A percentile compares a stretch with the other conserved stretches of the same genome.
These are phyloP conservation scores for Isurus oxyrinchus DNA, from an alignment of 2,113 vertebrate genomes.

Conservation along the genomic window DNA sequence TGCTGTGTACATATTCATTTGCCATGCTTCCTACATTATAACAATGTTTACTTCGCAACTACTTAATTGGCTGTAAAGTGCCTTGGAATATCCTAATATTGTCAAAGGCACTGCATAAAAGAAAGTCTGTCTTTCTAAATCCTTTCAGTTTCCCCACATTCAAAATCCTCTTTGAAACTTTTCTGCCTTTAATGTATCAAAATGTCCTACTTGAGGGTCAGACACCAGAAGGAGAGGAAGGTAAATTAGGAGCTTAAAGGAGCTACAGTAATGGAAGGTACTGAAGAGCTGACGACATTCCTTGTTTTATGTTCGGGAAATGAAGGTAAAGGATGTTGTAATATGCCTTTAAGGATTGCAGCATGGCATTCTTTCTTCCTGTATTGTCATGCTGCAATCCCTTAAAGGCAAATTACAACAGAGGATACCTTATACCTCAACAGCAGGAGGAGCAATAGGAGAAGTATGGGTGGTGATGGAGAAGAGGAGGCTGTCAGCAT, in stretches of 20 bases:
- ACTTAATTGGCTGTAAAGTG: background rate
- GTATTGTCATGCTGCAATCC: too few species aligned
- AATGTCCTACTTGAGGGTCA: background rate
- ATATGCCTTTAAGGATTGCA: too few species aligned
- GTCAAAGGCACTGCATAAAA: background rate
- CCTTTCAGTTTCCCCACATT: background rate
- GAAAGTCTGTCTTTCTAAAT: background rate
- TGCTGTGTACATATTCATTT: background rate
- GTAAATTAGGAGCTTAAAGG: background rate
- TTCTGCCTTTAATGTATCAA: background rate
- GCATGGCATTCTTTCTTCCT: too few species aligned
- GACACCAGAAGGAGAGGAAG: background rate
- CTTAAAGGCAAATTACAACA: too few species aligned
- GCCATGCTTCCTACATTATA: background rate
- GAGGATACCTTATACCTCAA: background rate
- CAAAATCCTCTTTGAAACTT: background rate
- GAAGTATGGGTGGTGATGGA: background rate
- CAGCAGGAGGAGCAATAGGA: background rate
- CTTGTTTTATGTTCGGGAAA: background rate
- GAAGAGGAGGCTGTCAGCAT: background rate
- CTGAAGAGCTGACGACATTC: background rate
- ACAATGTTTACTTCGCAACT: background rate
- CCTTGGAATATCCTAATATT: too few species aligned
- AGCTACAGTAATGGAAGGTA: background rate
- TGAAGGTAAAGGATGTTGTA: background rate